Percentiles rank a stretch among this genome's conserved stretches.
phyloP scores from a whole-genome alignment of 2,113 vertebrate genomes.

The Odontophorus gujanensis region DNA sequence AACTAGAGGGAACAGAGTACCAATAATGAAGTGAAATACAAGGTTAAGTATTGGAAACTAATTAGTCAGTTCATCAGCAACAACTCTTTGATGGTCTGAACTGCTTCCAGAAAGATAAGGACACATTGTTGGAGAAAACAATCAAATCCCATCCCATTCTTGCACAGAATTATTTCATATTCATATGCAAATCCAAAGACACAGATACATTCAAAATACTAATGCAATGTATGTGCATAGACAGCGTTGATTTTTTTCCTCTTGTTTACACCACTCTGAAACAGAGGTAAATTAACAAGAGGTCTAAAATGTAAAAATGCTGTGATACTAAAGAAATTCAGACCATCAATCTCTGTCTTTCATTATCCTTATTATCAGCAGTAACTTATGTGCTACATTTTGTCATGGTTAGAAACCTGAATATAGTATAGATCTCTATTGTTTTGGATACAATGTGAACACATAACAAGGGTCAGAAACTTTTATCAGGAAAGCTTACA shows the following conservation, averaged over 20 bases:
- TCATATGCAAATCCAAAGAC: constrained; percentile 79
- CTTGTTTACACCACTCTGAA: background rate
- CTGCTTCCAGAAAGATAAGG: constrained; percentile 83
- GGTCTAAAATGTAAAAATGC: background rate
- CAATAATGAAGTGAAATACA: constrained; percentile 74
- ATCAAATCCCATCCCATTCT: constrained; percentile 77
- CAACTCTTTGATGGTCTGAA: constrained; percentile 80
- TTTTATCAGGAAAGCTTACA: background rate
- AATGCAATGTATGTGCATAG: background rate
- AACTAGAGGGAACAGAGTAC: constrained; percentile 71
- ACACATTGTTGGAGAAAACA: constrained; percentile 80
- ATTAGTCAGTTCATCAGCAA: constrained; percentile 80
- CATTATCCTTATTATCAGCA: background rate
- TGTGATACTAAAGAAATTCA: background rate
- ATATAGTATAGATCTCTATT: background rate
- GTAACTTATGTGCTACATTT: background rate
- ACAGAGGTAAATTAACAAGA: constrained; percentile 16
- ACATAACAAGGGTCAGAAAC: background rate
- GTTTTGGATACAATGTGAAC: background rate
- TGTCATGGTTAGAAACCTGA: background rate
- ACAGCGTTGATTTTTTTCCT: background rate
- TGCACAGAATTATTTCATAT: constrained; percentile 81
- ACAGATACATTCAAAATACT: constrained; percentile 71
- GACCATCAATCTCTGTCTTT: background rate
- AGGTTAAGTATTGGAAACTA: constrained; percentile 81